phyloP scores from a whole-genome alignment of 2,888 invertebrate species.

The Phalera bucephala region DNA sequence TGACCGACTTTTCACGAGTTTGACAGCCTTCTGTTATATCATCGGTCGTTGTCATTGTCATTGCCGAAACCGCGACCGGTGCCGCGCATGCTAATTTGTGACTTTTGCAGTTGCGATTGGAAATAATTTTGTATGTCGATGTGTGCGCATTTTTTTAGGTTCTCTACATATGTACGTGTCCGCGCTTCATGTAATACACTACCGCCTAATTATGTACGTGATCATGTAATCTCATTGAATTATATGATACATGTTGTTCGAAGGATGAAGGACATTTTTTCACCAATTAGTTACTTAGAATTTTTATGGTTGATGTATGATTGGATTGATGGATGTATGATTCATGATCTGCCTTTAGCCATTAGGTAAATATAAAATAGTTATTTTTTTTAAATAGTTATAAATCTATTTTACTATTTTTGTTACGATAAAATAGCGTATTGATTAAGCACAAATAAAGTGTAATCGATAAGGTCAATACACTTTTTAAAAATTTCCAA shows the following conservation, averaged over 20 bases:
- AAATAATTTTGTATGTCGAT: constrained; percentile 52
- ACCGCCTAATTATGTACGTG: constrained; percentile 25
- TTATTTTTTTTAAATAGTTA: too few species aligned
- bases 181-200: constrained; percentile 29
- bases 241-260: not conserved
- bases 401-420: too few species aligned
- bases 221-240: constrained; percentile 7
- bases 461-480: too few species aligned
- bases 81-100: constrained; percentile 57
- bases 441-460: too few species aligned
- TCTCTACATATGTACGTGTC: constrained; percentile 27
- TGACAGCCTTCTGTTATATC: constrained; percentile 83
- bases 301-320: too few species aligned
- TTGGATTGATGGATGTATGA: too few species aligned
- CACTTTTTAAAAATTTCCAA: too few species aligned
- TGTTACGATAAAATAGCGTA: too few species aligned
- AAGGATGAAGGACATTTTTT: constrained; percentile 9
- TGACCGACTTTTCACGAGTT: constrained; percentile 83
- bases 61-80: constrained; percentile 71
- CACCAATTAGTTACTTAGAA: too few species aligned
- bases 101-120: constrained; percentile 51
- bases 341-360: too few species aligned
- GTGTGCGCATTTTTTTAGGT: constrained; percentile 29
- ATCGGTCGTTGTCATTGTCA: constrained; percentile 82
- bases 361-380: too few species aligned